A percentile compares a stretch with the other conserved stretches of the same genome.
These are phyloP conservation scores for Pituophis catenifer DNA, from an alignment of 2,113 vertebrate species.

Conservation along the genomic window DNA sequence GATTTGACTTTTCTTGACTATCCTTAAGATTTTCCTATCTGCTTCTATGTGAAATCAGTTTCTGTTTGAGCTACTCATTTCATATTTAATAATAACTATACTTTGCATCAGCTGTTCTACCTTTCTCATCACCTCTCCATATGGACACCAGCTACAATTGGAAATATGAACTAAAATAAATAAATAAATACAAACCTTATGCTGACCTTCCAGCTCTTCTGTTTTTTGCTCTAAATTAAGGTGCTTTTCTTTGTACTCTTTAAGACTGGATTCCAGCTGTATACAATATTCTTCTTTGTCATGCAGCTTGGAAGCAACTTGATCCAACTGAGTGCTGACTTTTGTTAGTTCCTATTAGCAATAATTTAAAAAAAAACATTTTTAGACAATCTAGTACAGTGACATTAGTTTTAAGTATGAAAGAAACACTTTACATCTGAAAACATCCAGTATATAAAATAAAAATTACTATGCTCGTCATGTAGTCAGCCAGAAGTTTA, in stretches of 20 bases:
- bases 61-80: neutral
- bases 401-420: neutral
- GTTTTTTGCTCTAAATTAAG: constrained; percentile 84
- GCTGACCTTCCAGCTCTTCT: constrained; percentile 82
- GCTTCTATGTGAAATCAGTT: neutral
- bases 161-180: neutral
- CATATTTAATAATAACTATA: neutral
- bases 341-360: constrained; percentile 86
- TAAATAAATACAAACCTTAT: constrained; percentile 78
- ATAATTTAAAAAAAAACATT: constrained; percentile 46
- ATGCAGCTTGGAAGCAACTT: constrained; percentile 78
- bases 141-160: neutral
- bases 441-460: neutral
- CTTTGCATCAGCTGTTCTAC: neutral
- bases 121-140: neutral
- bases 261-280: constrained; percentile 85
- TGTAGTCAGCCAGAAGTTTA: too few species aligned
- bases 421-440: neutral
- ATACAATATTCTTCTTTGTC: constrained; percentile 85
- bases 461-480: neutral
- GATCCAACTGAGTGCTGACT: constrained; percentile 79
- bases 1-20: neutral
- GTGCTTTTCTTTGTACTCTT: constrained; percentile 87
- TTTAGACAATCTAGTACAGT: neutral
- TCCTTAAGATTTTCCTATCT: neutral